phyloP scores from a whole-genome alignment of 2,888 invertebrate species.

The Teinopalpus imperialis region DNA sequence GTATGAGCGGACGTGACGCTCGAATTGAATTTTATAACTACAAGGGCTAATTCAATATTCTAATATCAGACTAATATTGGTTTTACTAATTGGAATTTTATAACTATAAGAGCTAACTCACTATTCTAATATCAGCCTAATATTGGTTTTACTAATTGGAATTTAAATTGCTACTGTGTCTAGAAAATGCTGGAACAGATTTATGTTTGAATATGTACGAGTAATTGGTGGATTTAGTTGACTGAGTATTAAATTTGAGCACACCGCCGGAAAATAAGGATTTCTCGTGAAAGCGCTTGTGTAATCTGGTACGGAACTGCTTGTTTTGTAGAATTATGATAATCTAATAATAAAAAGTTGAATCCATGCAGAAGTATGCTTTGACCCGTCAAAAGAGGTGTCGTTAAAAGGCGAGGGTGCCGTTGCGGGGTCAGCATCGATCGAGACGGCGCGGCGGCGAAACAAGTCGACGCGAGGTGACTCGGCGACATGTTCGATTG shows the following conservation, averaged over 20 bases:
- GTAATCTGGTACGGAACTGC: neutral
- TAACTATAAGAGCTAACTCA: slow-evolving; percentile 47
- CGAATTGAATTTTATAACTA: slow-evolving; percentile 67
- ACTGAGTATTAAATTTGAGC: slow-evolving; percentile 17
- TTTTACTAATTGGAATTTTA: slow-evolving; percentile 57
- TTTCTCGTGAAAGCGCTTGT: neutral
- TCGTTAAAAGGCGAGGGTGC: slow-evolving; percentile 55
- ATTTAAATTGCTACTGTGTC: slow-evolving; percentile 34
- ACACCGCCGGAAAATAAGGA: neutral
- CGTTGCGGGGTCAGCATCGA: slow-evolving; percentile 73
- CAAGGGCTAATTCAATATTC: slow-evolving; percentile 45
- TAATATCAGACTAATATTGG: slow-evolving; percentile 46
- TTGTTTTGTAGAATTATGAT: slow-evolving; percentile 12
- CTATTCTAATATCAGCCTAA: slow-evolving; percentile 45
- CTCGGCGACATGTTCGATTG: slow-evolving; percentile 18
- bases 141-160: slow-evolving; percentile 48
- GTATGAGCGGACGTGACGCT: slow-evolving; percentile 62
- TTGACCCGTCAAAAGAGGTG: slow-evolving; percentile 53
- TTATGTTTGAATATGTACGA: slow-evolving; percentile 31
- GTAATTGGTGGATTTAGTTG: neutral
- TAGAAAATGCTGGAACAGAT: slow-evolving; percentile 19
- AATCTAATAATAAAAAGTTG: slow-evolving; percentile 18
- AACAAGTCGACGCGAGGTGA: slow-evolving; percentile 10
- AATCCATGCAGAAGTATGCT: slow-evolving; percentile 25
- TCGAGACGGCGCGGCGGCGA: slow-evolving; percentile 47